Evolutionary conservation across 2,113 vertebrate genomes (phyloP), one percentile per base, ranked within the genome.

Genomic region (Odobenus rosmarus): DNA sequence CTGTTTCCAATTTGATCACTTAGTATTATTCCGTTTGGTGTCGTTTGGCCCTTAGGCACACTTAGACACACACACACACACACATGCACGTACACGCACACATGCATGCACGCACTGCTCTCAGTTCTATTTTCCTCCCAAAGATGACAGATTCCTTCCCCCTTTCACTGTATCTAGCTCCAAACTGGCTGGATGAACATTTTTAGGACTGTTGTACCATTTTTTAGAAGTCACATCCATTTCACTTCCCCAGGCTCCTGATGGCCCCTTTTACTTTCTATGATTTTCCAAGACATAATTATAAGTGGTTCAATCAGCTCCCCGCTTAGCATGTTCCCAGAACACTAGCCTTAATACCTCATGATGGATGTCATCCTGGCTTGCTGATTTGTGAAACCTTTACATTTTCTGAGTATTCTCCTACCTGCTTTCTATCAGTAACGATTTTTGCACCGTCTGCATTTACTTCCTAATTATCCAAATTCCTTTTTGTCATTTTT

Each of bases 401-500:
- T 95, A 97, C 95, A 94, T 96, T 98, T 97, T 95, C 98, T 82
- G 92, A 97, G 98, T 64, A 84, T 97, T 96, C 97, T 97, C 94
- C 88, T 97, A 97, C 96, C 97, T 97, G 94, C 96, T 95, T 97
- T 96, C 97, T 97, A 96, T 97, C 96, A 95, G 97, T 49, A 96
- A 93, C 53, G 76, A 96, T 98, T 98, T 98, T 98, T 97, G 98
- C 98, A 97, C 97, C 93, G 96, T 98, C 98, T 96, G 98, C 98
- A 97, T 97, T 98, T 97, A 98, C 97, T 98, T 97, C 97, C 97
- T 98, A 98, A 98, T 98, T 98, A 98, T 97, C 97, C 98, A 98
- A 98, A 98, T 98, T 98, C 98, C 96, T 98, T 98, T 98, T 97
- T 97, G 97, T 96, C 98, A 98, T 98, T 98, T 98, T 98, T 98